Evolutionary conservation across 2,113 vertebrate species (phyloP).

Genomic region (Dasyornis broadbenti): DNA sequence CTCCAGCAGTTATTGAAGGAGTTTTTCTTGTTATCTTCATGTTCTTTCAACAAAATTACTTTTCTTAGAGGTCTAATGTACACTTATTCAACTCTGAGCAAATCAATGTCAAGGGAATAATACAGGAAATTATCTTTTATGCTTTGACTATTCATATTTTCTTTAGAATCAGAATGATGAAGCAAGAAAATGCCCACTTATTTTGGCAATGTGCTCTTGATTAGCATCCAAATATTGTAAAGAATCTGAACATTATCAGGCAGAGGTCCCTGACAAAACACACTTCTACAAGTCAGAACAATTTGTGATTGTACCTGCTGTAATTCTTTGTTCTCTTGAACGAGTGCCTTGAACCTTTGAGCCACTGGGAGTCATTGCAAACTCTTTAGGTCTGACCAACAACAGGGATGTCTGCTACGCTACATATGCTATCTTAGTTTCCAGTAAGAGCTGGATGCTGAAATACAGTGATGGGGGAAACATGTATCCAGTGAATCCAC

Average conservation of each 20-base stretch:
- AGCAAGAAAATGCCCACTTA: background rate
- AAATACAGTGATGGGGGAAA: background rate
- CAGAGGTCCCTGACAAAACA: background rate
- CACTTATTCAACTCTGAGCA: background rate
- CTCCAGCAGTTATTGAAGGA: background rate
- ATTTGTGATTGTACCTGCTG: background rate
- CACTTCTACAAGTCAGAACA: background rate
- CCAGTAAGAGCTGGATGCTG: background rate
- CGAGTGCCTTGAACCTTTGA: background rate
- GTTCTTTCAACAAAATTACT: background rate
- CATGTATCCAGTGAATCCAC: background rate
- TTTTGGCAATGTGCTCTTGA: background rate
- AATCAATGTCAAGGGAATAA: background rate
- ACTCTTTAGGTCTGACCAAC: background rate
- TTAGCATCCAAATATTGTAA: background rate
- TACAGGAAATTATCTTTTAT: background rate
- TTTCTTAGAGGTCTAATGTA: background rate
- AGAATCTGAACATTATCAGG: background rate
- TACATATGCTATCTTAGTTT: background rate
- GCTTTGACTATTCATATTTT: background rate
- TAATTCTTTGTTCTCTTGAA: background rate
- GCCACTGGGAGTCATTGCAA: background rate
- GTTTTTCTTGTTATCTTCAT: background rate
- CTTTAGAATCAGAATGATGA: background rate
- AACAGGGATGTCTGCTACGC: background rate